Conservation (phyloP, 2,888 invertebrate genomes). For the Urechis unicinctus region DNA sequence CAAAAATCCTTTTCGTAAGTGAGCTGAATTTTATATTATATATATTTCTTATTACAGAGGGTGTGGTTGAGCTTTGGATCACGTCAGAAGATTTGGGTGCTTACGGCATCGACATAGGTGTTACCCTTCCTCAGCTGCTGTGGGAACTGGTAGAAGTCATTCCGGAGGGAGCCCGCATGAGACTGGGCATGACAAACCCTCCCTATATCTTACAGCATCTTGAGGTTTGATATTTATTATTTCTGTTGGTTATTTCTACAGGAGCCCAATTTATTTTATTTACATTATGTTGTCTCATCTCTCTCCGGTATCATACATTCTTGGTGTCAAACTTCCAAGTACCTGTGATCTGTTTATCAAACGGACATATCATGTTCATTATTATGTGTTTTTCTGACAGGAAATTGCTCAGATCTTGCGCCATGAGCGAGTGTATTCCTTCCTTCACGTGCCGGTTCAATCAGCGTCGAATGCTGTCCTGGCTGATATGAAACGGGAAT, state of each 20-base stretch:
- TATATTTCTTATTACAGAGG: constrained; percentile 59
- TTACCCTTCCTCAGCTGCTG: constrained; percentile 77
- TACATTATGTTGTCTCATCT: neutral
- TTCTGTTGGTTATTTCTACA: neutral
- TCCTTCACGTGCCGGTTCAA: constrained; percentile 96
- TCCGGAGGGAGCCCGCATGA: constrained; percentile 55
- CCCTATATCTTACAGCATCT: constrained; percentile 95
- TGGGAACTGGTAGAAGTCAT: constrained; percentile 71
- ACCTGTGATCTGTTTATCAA: too few relatives aligned
- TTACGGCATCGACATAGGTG: constrained; percentile 90
- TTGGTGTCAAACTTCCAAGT: neutral
- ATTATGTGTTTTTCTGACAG: constrained; percentile 33
- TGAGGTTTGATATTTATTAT: constrained; percentile 52
- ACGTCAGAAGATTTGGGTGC: constrained; percentile 98
- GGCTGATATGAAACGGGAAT: constrained; percentile 93
- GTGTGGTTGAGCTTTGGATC: constrained; percentile 93
- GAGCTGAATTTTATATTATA: neutral
- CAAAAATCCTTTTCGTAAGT: neutral
- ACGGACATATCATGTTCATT: neutral
- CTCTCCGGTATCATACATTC: neutral
- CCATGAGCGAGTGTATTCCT: constrained; percentile 87
- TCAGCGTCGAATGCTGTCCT: constrained; percentile 91
- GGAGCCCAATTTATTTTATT: neutral
- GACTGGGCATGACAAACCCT: constrained; percentile 97
- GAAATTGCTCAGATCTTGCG: constrained; percentile 78